Evolutionary conservation across 2,888 invertebrate genomes (phyloP).

Genomic region (Lasioglossum zephyrum): DNA sequence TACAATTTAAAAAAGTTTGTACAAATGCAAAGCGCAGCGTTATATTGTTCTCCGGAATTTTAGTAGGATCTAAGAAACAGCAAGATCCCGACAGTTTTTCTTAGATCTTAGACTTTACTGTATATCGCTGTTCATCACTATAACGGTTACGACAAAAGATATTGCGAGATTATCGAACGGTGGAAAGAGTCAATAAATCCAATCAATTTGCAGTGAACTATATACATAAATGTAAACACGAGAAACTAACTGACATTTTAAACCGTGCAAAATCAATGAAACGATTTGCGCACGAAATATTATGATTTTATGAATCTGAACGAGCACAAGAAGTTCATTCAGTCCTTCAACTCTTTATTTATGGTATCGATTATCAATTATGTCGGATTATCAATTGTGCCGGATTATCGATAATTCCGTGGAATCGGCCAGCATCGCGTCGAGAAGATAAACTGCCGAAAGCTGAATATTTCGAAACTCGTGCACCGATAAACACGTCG

Average conservation of each 20-base stretch:
- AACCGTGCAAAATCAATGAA: not conserved
- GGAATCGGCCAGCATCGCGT: not conserved
- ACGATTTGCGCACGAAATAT: not conserved
- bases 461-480: not conserved
- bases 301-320: not conserved
- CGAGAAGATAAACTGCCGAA: constrained; percentile 1
- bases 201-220: not conserved
- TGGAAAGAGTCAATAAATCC: not conserved
- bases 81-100: too few species aligned
- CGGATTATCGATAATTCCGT: not conserved
- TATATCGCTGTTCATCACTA: too few species aligned
- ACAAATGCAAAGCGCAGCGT: too few species aligned
- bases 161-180: too few species aligned
- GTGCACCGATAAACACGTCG: not conserved
- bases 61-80: too few species aligned
- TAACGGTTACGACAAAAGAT: too few species aligned
- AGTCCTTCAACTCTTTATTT: not conserved
- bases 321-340: not conserved
- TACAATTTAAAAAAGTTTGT: too few species aligned
- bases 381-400: not conserved
- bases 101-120: too few species aligned
- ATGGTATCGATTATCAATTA: constrained; percentile 9
- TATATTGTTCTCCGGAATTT: too few species aligned
- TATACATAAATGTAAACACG: not conserved
- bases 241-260: not conserved